Base-by-base conservation (phyloP, 2,888 invertebrate species). In the Hypomecis atomaria region DNA sequence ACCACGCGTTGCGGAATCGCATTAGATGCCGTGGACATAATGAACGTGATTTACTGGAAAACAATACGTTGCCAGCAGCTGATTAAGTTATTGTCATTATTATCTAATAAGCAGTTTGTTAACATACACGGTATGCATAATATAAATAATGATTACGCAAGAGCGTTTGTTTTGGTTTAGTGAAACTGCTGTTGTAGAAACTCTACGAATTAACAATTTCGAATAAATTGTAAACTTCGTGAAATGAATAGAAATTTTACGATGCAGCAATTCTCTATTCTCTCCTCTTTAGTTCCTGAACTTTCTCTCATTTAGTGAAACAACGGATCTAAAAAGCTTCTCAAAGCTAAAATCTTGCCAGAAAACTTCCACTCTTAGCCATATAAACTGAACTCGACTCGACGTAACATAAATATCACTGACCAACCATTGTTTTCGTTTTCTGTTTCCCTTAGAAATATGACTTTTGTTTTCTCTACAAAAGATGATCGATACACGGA, bases 381-480 rank as follows among this genome's bases (percentile, higher is more conserved):
- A 49, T 50, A 55, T 56, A 64, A 64, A 55, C 44, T 38, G 45
- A 45, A 45, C 45, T 45, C 50, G 6, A 37, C 38, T 13, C 38
- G 8, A 45, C 50, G n/a, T 54, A 55, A 59, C 64, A 64, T 64
- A 59, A 64, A 65, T 44, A 65, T 52, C 43, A 33, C 23, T 45
- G 38, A 43, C 43, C 13, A 34, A 38, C 52, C 56, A 60, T 60
- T 65, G 60, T 65, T 65, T 57, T 57, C 57, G 56, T 65, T 67
- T 55, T 68, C 53, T 61, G 59, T 52, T 61, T 59, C 57, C 64
- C 69, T 69, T 64, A 66, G 64, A 69, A 62, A 60, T 66, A 66
- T 66, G 56, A 68, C 66, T 66, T 65, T 69, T 67, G 67, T 70
- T 63, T 66, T 59, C 70, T 59, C 53, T 45, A 66, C 68, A 67